phyloP scores from a whole-genome alignment of 1,140 invertebrate species.

The Drosophila leontia region DNA sequence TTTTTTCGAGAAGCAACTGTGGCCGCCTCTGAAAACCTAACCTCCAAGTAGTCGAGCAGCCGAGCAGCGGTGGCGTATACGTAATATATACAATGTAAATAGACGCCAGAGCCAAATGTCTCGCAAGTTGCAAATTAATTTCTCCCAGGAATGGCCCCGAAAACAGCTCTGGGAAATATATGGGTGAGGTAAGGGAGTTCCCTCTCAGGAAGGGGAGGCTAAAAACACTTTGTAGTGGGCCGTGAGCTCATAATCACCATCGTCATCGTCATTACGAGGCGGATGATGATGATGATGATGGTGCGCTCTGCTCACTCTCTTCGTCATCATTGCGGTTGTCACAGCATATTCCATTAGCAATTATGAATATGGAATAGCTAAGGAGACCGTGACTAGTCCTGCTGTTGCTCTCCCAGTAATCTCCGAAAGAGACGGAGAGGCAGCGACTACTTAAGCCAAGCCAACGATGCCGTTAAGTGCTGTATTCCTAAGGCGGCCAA shows the following conservation, averaged over 20 bases:
- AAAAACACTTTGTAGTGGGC: constrained; percentile 65
- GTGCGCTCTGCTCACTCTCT: constrained; percentile 13
- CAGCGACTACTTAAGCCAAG: constrained; percentile 74
- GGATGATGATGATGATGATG: constrained; percentile 4
- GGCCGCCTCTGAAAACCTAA: constrained; percentile 51
- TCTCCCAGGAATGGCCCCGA: constrained; percentile 72
- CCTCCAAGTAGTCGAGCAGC: constrained; percentile 33
- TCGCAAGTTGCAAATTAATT: constrained; percentile 85
- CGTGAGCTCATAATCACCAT: constrained; percentile 60
- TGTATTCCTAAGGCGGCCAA: constrained; percentile 33
- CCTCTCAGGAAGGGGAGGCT: background rate
- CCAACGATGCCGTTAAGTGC: constrained; percentile 74
- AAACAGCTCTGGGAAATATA: constrained; percentile 27
- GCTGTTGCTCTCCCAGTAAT: constrained; percentile 47
- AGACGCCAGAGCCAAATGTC: constrained; percentile 74
- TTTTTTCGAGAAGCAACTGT: constrained; percentile 55
- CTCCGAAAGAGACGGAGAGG: constrained; percentile 2
- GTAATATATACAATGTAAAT: constrained; percentile 82
- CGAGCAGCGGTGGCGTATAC: constrained; percentile 55
- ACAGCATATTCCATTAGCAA: constrained; percentile 85
- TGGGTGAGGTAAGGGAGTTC: constrained; percentile 8
- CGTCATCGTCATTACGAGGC: constrained; percentile 19
- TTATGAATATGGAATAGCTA: constrained; percentile 81
- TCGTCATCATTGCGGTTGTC: constrained; percentile 57
- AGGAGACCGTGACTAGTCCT: constrained; percentile 64